Evolutionary conservation across 2,888 invertebrate species (phyloP).

Genomic region (Macaria notata): DNA sequence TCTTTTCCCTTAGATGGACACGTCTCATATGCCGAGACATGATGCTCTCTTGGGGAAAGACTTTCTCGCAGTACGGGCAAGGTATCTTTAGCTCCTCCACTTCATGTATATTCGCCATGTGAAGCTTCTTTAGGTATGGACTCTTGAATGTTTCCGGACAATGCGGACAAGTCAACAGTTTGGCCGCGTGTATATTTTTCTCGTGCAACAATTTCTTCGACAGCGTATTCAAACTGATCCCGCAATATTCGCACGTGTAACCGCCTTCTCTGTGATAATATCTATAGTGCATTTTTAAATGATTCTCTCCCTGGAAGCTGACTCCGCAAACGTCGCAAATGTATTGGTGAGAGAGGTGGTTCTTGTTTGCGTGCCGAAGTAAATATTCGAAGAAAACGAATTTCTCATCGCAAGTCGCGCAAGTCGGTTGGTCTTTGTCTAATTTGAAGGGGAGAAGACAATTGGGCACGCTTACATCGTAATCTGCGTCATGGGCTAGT

Average conservation of each 20-base stretch:
- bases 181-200: constrained; percentile 67
- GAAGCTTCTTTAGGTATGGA: constrained; percentile 68
- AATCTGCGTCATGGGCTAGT: constrained; percentile 72
- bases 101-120: constrained; percentile 68
- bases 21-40: constrained; percentile 83
- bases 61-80: constrained; percentile 73
- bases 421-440: constrained; percentile 64
- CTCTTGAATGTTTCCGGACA: constrained; percentile 74
- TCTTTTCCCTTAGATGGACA: constrained; percentile 77
- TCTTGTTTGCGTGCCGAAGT: constrained; percentile 69
- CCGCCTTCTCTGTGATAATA: constrained; percentile 74
- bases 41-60: constrained; percentile 79
- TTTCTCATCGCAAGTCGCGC: constrained; percentile 68
- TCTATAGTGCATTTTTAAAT: constrained; percentile 73
- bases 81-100: constrained; percentile 73
- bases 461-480: constrained; percentile 68
- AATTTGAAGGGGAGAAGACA: constrained; percentile 70
- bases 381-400: constrained; percentile 74
- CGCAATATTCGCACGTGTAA: constrained; percentile 72
- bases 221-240: constrained; percentile 68
- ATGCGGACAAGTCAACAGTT: constrained; percentile 63
- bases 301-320: constrained; percentile 75
- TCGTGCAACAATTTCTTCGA: constrained; percentile 74
- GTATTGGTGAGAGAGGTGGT: constrained; percentile 71
- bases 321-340: constrained; percentile 75